Base-by-base conservation (phyloP, 1,140 invertebrate genomes). In the Plutomurus gul region DNA sequence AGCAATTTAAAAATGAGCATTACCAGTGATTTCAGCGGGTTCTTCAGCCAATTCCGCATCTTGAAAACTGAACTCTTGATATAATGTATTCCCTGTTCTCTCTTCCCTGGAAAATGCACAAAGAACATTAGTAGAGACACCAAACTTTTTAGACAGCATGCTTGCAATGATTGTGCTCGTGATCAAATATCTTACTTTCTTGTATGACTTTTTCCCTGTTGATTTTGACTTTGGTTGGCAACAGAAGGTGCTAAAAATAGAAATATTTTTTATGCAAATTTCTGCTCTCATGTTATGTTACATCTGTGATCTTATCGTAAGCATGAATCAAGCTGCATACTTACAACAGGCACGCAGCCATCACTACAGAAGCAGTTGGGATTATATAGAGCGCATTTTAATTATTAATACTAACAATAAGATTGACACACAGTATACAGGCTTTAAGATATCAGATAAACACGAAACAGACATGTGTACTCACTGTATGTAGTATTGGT, bases 21-120 rank as follows among this genome's bases (percentile, higher is more conserved):
- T 89, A 95, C 95, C 95, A 85, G 95, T 96, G 79, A 96, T 94
- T 86, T 97, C 94, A 51, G 92, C 90, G 85, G 95, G 94, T 87
- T 96, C 95, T 40, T 91, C 91, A 6, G 93, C 88, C 13, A 91
- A 90, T 86, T 95, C 93, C 6, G 91, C 91, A 86, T 95, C 94
- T 72, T 94, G 91, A 87, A 96, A 96, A 85, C 94, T 95, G 6
- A 96, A 88, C 86, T 96, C 95, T 88, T 97, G 95, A 87, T 96
- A 97, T 16, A 97, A 87, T 4, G 94, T 96, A 87, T 96, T 97
- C 13, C 91, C 94, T 85, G 93, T 94, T 82, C 94, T 89, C 85
- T 95, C 93, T 85, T 97, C 95, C 85, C 93, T 89, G 83, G 11
- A 84, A 74, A 84, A 78, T 74, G 77, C 30, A 72, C 40, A 65